Evolutionary conservation across 2,888 invertebrate species (phyloP).

Genomic region (Scotopteryx bipunctaria): DNA sequence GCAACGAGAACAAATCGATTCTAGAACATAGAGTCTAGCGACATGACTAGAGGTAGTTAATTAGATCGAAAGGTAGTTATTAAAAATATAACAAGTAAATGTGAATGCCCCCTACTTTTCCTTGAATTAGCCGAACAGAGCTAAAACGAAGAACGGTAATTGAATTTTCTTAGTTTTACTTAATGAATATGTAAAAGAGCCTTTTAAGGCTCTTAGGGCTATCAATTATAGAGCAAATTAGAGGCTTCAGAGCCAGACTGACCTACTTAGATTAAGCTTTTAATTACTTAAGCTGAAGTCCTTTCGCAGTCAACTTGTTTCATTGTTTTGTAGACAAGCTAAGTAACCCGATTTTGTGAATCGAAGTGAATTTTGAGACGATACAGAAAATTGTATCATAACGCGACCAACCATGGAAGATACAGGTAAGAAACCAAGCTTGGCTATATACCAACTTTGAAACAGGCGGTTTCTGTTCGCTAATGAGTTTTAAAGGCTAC

Average conservation of each 20-base stretch:
- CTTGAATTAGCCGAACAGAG: conserved; percentile 23
- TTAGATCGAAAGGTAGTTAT: too few relatives aligned
- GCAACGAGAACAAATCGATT: too few relatives aligned
- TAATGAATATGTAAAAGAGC: conserved; percentile 36
- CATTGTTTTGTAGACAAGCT: conserved; percentile 10
- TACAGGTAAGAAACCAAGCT: too few relatives aligned
- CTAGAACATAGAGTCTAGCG: too few relatives aligned
- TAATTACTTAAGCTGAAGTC: conserved; percentile 17
- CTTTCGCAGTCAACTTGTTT: conserved; percentile 10
- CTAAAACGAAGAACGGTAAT: conserved; percentile 27
- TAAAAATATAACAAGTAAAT: too few relatives aligned
- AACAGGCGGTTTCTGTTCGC: too few relatives aligned
- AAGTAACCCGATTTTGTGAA: conserved; percentile 8
- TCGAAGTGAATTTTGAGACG: background rate
- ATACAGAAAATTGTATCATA: background rate
- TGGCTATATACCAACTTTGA: too few relatives aligned
- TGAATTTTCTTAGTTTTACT: conserved; percentile 32
- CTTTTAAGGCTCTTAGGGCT: conserved; percentile 24
- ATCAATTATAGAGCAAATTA: conserved; percentile 34
- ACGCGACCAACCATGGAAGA: background rate
- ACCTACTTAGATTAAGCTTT: conserved; percentile 31
- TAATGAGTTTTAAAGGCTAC: too few relatives aligned
- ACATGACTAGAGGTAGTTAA: too few relatives aligned
- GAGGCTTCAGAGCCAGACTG: conserved; percentile 18
- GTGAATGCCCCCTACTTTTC: too few relatives aligned